phyloP scores from a whole-genome alignment of 2,113 vertebrate genomes.

The Dermatemys mawii region DNA sequence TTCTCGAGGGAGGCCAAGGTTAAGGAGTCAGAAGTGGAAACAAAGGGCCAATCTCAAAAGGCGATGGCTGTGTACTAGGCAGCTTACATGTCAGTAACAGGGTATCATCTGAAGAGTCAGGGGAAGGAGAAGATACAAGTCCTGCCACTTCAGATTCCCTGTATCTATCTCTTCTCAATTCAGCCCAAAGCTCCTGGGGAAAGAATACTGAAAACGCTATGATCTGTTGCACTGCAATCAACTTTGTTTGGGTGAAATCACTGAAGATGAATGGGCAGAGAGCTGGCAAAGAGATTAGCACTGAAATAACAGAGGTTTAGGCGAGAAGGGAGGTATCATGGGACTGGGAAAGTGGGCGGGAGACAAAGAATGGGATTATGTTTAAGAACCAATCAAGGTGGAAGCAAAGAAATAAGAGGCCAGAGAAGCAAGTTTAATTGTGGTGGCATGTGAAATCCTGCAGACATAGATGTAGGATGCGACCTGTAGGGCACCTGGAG shows the following conservation, averaged over 20 bases:
- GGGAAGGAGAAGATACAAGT: not conserved
- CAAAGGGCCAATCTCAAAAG: accelerated
- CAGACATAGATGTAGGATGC: not conserved
- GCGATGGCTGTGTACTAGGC: accelerated
- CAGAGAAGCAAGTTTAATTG: not conserved
- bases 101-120: not conserved
- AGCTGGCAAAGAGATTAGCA: not conserved
- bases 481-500: not conserved
- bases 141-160: not conserved
- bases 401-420: not conserved
- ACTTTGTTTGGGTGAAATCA: not conserved
- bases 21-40: accelerated
- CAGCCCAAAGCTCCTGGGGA: not conserved
- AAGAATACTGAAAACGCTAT: not conserved
- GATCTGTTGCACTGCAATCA: not conserved
- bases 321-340: not conserved
- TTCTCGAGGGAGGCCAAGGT: accelerated
- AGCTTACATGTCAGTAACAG: accelerated
- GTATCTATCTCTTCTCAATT: not conserved
- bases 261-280: not conserved
- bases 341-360: not conserved
- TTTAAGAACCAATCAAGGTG: not conserved
- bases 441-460: not conserved
- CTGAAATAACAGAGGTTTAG: not conserved
- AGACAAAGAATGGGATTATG: not conserved